Evolutionary conservation across 2,113 vertebrate species (phyloP).

Genomic region (Grallaria varia): DNA sequence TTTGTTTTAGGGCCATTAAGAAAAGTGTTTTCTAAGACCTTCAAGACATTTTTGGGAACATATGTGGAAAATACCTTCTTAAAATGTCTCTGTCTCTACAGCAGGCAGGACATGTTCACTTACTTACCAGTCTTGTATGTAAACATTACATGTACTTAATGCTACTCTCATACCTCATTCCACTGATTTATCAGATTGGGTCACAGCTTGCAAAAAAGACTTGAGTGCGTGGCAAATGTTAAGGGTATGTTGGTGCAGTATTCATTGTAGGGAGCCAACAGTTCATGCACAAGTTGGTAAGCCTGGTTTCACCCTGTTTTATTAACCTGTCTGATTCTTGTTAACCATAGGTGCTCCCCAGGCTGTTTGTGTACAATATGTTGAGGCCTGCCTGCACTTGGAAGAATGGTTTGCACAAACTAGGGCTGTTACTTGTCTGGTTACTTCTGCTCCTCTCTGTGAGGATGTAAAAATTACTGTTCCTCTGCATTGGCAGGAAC

Average conservation of each 20-base stretch:
- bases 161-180: not conserved
- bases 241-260: not conserved
- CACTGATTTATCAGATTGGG: not conserved
- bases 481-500: not conserved
- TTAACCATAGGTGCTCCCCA: not conserved
- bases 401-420: rapidly evolving
- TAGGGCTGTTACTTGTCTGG: not conserved
- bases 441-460: not conserved
- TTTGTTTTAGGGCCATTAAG: not conserved
- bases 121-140: not conserved
- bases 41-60: not conserved
- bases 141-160: not conserved
- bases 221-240: not conserved
- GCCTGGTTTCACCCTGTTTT: not conserved
- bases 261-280: rapidly evolving
- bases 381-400: not conserved
- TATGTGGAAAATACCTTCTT: not conserved
- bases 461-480: not conserved
- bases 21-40: not conserved
- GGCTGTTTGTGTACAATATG: not conserved
- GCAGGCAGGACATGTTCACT: not conserved
- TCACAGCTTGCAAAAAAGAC: not conserved
- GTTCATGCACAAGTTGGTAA: not conserved
- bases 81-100: not conserved
- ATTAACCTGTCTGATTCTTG: not conserved